Evolutionary conservation across 2,797 vertebrate genomes (phyloP).

Genomic region (Neoniphon sammara): DNA sequence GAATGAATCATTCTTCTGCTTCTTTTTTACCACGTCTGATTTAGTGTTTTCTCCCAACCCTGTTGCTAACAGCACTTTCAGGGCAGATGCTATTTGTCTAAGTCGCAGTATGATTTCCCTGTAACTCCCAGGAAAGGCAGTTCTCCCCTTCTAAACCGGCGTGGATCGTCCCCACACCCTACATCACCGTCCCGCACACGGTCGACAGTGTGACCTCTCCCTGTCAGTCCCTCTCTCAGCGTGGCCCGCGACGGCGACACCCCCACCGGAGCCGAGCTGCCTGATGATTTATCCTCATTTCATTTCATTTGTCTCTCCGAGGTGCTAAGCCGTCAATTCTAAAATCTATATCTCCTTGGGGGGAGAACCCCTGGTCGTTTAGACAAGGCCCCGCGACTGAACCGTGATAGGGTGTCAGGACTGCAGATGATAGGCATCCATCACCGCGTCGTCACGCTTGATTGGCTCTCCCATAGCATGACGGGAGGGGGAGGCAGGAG

Average conservation of each 20-base stretch:
- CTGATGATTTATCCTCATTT: conserved; percentile 65
- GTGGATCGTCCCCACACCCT: neutral
- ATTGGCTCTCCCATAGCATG: conserved; percentile 33
- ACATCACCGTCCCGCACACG: conserved; percentile 18
- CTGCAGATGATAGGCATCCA: conserved; percentile 64
- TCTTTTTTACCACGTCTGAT: conserved; percentile 41
- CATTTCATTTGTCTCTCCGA: conserved; percentile 51
- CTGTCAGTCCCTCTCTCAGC: too few relatives aligned
- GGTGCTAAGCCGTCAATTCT: conserved; percentile 52
- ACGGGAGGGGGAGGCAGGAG: neutral
- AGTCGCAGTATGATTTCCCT: conserved; percentile 17
- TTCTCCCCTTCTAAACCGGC: neutral
- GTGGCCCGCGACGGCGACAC: conserved; percentile 25
- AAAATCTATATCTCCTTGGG: conserved; percentile 41
- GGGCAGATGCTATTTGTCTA: conserved; percentile 49
- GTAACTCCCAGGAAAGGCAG: neutral
- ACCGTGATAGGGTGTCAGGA: conserved; percentile 56
- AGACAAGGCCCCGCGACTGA: conserved; percentile 41
- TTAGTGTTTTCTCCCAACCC: conserved; percentile 39
- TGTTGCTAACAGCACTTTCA: neutral
- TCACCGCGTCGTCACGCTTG: conserved; percentile 49
- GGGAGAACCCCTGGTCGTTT: conserved; percentile 25
- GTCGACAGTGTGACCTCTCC: neutral
- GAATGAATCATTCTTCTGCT: conserved; percentile 35
- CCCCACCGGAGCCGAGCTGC: conserved; percentile 25